These are phyloP conservation scores for Neria commutata DNA, from an alignment of 2,888 invertebrate species.

Conservation along the genomic window DNA sequence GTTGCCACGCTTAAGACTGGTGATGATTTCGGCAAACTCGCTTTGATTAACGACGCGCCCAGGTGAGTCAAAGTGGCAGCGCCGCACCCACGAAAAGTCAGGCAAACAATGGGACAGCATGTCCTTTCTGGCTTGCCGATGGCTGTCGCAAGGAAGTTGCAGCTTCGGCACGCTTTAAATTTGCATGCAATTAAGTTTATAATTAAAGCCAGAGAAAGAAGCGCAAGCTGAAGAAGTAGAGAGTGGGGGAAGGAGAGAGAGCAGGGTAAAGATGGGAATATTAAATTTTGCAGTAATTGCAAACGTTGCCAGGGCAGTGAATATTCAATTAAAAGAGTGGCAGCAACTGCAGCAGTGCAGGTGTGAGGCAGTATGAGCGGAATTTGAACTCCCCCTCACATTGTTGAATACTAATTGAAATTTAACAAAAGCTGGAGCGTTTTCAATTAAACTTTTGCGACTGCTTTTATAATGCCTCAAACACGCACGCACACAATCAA, in stretches of 20 bases:
- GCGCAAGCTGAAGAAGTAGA: too few species aligned
- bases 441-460: constrained; percentile 19
- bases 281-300: too few species aligned
- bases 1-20: constrained; percentile 82
- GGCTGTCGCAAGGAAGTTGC: background rate
- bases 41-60: constrained; percentile 83
- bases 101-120: background rate
- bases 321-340: too few species aligned
- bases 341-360: too few species aligned
- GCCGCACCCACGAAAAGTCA: background rate
- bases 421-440: constrained; percentile 15
- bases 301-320: too few species aligned
- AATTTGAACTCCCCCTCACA: too few species aligned
- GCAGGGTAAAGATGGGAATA: too few species aligned
- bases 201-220: background rate
- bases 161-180: background rate
- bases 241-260: too few species aligned
- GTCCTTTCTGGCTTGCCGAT: too few species aligned
- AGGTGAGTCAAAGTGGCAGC: constrained; percentile 64
- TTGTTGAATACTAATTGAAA: background rate
- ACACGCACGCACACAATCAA: background rate
- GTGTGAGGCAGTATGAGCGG: too few species aligned
- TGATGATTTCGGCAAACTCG: constrained; percentile 87
- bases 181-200: constrained; percentile 10
- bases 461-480: background rate